A percentile compares a stretch with the other conserved stretches of the same genome.
Conservation (phyloP, 2,888 invertebrate species). For the Netelia fuscicornis region DNA sequence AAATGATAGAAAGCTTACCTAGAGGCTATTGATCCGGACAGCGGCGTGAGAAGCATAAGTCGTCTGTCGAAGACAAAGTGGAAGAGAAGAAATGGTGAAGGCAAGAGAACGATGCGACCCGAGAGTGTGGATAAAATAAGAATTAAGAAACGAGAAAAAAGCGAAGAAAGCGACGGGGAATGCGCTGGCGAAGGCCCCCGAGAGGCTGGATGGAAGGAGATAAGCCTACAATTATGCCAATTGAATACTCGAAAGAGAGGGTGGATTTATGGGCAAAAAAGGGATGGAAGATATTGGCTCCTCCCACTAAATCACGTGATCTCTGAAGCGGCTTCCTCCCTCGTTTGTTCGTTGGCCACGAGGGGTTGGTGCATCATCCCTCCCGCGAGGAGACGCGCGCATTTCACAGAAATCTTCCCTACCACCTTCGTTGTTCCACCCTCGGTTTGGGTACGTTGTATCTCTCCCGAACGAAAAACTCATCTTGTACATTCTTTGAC, state of each 20-base stretch:
- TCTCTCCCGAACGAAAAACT: neutral
- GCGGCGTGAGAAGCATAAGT: neutral
- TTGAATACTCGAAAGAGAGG: slow-evolving; percentile 75
- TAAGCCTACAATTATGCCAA: slow-evolving; percentile 81
- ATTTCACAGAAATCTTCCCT: slow-evolving; percentile 56
- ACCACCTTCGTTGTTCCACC: slow-evolving; percentile 47
- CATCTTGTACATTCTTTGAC: neutral
- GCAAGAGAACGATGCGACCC: slow-evolving; percentile 32
- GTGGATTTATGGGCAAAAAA: slow-evolving; percentile 57
- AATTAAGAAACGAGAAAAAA: slow-evolving; percentile 22
- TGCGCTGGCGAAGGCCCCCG: slow-evolving; percentile 71
- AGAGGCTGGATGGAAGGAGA: slow-evolving; percentile 78
- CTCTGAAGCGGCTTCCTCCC: slow-evolving; percentile 70
- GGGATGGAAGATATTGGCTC: slow-evolving; percentile 80
- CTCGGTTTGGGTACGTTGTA: slow-evolving; percentile 57
- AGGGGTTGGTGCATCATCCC: slow-evolving; percentile 62
- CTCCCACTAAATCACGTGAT: slow-evolving; percentile 82
- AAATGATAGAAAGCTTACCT: neutral
- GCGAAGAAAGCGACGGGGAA: slow-evolving; percentile 56
- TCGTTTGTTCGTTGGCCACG: slow-evolving; percentile 66
- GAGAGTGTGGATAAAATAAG: slow-evolving; percentile 38
- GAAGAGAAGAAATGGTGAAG: slow-evolving; percentile 52
- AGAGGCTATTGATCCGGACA: slow-evolving; percentile 1
- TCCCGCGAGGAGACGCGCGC: slow-evolving; percentile 57
- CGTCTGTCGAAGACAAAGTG: slow-evolving; percentile 15